Percentiles rank a stretch among this genome's conserved stretches.
phyloP scores from a whole-genome alignment of 1,140 invertebrate genomes.

The Hyphantria cunea region DNA sequence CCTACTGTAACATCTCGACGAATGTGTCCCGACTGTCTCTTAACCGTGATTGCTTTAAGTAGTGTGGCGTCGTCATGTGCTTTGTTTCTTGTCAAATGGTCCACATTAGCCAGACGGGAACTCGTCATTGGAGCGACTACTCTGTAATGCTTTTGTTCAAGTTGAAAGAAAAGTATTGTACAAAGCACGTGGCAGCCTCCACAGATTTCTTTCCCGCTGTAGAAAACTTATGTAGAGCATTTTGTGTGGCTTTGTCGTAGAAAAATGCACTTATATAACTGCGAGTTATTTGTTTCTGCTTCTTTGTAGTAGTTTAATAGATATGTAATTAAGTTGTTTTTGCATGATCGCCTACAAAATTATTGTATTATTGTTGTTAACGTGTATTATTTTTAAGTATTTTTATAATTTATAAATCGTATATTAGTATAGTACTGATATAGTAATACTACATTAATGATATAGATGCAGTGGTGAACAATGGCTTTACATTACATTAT shows the following conservation, averaged over 20 bases:
- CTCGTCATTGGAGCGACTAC: neutral
- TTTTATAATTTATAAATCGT: too few species aligned
- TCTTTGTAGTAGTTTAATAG: neutral
- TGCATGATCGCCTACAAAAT: neutral
- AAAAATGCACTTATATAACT: neutral
- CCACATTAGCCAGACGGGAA: slow-evolving; percentile 1
- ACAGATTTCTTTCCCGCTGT: neutral
- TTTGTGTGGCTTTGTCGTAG: neutral
- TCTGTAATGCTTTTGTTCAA: neutral
- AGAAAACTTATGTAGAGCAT: neutral
- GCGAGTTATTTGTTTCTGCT: neutral
- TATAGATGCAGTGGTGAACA: too few species aligned
- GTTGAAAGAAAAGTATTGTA: neutral
- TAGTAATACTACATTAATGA: too few species aligned
- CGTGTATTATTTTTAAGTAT: neutral
- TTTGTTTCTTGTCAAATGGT: slow-evolving; percentile 3
- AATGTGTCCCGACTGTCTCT: slow-evolving; percentile 4
- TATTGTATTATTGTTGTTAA: neutral
- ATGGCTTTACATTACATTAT: too few species aligned
- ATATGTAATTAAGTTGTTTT: neutral
- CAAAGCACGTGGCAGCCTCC: slow-evolving; percentile 12
- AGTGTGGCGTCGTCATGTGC: slow-evolving; percentile 20
- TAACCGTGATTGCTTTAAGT: slow-evolving; percentile 14
- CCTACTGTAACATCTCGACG: slow-evolving; percentile 23
- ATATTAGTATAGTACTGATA: too few species aligned